Base-by-base conservation (phyloP, 2,113 vertebrate species). In the Octodon degus region DNA sequence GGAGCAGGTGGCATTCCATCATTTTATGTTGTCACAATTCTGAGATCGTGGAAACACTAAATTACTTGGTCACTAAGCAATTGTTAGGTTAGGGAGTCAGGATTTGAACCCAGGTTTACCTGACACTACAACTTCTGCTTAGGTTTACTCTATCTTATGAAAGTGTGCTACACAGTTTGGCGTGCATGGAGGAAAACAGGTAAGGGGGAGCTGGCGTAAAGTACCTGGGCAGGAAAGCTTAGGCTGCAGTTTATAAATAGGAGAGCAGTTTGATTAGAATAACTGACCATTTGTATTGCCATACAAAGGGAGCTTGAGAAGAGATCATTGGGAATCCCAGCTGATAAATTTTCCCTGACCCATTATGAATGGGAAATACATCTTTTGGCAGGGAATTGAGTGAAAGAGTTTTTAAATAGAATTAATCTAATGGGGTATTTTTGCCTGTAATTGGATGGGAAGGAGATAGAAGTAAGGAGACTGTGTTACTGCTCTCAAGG, bases 201-300 rank as follows among this genome's bases (percentile, higher is more conserved):
- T 55, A 53, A 86, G 20, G 30, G 74, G 58, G 87, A 82, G 14
- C 58, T 96, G 40, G 11, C 12, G 5, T 62, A 81, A 58, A 87
- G 7, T n/a, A 77, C 16, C 62, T 85, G 74, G 14, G 13, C 79
- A 70, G 43, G 81, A 88, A 91, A 93, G 30, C 30, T 90, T 70
- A 68, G 25, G 10, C 89, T 89, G 4, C 88, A 50, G 68, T 93
- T 95, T 91, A 50, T 80, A 87, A 90, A 89, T 47, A 86, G 65
- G 95, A 72, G 74, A 86, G 14, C 14, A 76, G 19, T 88, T 90
- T 93, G 86, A 27, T 58, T 85, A 86, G 91, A 86, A 86, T 81
- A 82, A 81, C n/a, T 94, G 74, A 62, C 16, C 8, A 12, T 89
- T 86, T 53, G 17, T 82, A n/a, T 77, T 60, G 40, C 40, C 58